Evolutionary conservation across 2,113 vertebrate species (phyloP).

Genomic region (Parus major): DNA sequence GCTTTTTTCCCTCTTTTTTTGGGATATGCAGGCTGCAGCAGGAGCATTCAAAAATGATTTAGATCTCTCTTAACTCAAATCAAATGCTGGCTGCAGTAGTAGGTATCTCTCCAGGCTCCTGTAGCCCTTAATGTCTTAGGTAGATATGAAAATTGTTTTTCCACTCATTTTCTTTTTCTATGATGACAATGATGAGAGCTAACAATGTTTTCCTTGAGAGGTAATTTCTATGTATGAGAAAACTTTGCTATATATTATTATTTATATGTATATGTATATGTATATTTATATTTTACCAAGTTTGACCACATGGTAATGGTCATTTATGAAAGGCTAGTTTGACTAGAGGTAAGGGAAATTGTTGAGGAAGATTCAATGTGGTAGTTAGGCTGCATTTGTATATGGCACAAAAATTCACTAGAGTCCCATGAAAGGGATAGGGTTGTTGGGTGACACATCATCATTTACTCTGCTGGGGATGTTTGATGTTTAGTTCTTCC

Average conservation of each 20-base stretch:
- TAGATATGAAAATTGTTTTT: background rate
- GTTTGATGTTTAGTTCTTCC: background rate
- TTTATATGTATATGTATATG: too few relatives aligned
- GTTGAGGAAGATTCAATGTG: background rate
- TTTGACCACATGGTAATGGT: background rate
- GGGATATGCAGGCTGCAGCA: background rate
- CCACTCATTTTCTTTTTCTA: background rate
- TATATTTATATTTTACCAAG: background rate
- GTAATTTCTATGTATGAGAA: background rate
- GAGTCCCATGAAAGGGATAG: background rate
- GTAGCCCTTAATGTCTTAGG: background rate
- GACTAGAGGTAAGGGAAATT: background rate
- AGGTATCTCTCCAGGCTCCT: background rate
- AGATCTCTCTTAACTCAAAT: background rate
- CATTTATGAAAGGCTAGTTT: background rate
- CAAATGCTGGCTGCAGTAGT: background rate
- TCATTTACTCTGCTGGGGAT: background rate
- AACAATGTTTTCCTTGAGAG: background rate
- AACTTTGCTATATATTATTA: background rate
- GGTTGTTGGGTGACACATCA: background rate
- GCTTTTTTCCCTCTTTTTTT: background rate
- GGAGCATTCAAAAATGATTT: background rate
- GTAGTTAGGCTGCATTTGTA: background rate
- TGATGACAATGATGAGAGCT: background rate
- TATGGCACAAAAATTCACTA: background rate